Evolutionary conservation across 2,797 vertebrate species (phyloP), one percentile per base, ranked within the genome.

Genomic region (Oceanodroma leucorhoa): DNA sequence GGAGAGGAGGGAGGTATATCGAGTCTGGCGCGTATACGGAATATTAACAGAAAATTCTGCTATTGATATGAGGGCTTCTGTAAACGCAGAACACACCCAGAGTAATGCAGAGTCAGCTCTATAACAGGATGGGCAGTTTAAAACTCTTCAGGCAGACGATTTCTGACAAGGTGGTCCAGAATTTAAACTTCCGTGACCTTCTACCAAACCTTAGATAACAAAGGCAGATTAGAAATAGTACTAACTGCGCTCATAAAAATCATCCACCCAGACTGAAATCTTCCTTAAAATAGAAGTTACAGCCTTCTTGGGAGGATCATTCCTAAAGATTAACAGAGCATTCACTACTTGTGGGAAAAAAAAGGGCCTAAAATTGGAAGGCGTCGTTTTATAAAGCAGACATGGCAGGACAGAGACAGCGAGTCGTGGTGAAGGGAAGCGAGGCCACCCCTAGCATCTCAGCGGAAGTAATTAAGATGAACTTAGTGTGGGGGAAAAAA

Each of bases 241-340:
- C 84, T 89, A 94, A 96, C 65, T 66, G 77, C 0, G 0, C 83
- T 60, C 85, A 83, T 95, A 96, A 96, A 94, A 94, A 89, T 81
- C 78, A 96, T 81, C 89, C 92, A 94, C 76, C 71, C 87, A 84
- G 80, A 83, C 84, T 84, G 58, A 93, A 94, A 87, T 94, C 89
- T 94, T 93, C 83, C 93, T 92, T 91, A 91, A 96, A 97, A 92
- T 79, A 95, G 96, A 91, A 96, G 83, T 95, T 97, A 97, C 93
- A 90, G 82, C 93, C 79, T 95, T 95, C 94, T 64, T 93, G 94
- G 91, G 92, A 94, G 84, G 71, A 90, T 84, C 53, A 89, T 90
- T 96, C 55, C 93, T 96, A 76, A 95, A 92, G 87, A 96, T 96
- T 96, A 97, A 96, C 94, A 78, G 92, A 92, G 82, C 86, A 93